phyloP scores from a whole-genome alignment of 1,140 invertebrate genomes.

The Fopius arisanus region DNA sequence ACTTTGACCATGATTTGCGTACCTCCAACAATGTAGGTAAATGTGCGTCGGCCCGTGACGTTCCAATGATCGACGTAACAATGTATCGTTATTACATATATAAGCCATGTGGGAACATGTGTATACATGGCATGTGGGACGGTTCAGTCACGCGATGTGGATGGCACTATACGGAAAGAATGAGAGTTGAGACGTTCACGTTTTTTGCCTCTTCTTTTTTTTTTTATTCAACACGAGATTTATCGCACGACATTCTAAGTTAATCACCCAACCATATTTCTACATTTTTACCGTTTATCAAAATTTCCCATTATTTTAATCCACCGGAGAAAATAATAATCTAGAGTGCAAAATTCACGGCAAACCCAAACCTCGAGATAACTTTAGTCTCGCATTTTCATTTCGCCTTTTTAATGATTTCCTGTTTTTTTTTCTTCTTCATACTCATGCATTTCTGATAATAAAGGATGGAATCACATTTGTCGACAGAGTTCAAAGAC shows the following conservation, averaged over 20 bases:
- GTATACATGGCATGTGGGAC: constrained; percentile 17
- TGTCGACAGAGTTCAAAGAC: constrained; percentile 37
- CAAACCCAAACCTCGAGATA: neutral
- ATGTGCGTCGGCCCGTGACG: constrained; percentile 17
- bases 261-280: neutral
- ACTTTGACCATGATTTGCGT: neutral
- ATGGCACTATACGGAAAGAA: constrained; percentile 12
- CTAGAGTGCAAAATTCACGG: neutral
- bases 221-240: neutral
- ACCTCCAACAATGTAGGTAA: neutral
- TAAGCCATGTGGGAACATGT: constrained; percentile 13
- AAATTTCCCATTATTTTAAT: neutral
- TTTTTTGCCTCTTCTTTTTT: neutral
- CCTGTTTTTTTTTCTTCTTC: neutral
- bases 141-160: constrained; percentile 15
- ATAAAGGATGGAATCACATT: constrained; percentile 16
- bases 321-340: neutral
- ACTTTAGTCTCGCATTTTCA: neutral
- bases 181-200: constrained; percentile 1
- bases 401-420: neutral
- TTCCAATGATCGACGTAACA: constrained; percentile 19
- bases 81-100: constrained; percentile 13
- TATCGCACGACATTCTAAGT: neutral
- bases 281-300: neutral
- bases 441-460: neutral